phyloP scores from a whole-genome alignment of 1,140 invertebrate genomes.

The Formica selysi region DNA sequence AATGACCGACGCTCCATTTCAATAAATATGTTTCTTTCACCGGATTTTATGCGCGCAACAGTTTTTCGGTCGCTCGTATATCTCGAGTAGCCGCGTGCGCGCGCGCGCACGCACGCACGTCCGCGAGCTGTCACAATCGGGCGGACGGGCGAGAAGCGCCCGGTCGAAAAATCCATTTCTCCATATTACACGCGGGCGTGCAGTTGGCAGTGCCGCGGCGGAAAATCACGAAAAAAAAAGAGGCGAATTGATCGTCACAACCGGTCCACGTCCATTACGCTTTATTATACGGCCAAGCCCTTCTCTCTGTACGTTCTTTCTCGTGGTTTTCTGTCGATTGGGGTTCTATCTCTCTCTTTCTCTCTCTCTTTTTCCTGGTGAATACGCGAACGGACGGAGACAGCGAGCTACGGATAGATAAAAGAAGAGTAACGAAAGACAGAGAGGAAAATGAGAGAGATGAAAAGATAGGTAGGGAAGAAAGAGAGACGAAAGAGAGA shows the following conservation, averaged over 20 bases:
- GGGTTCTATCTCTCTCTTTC: slow-evolving; percentile 30
- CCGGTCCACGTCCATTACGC: slow-evolving; percentile 79
- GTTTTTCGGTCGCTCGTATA: slow-evolving; percentile 7
- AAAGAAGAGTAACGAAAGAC: slow-evolving; percentile 56
- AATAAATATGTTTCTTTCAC: slow-evolving; percentile 42
- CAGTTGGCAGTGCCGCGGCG: slow-evolving; percentile 45
- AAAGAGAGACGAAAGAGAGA: slow-evolving; percentile 51
- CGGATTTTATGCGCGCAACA: slow-evolving; percentile 38
- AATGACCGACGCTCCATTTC: slow-evolving; percentile 24
- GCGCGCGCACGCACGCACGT: neutral
- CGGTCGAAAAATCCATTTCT: slow-evolving; percentile 62
- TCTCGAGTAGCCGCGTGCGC: neutral
- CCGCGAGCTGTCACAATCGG: slow-evolving; percentile 1
- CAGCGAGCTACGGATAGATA: slow-evolving; percentile 5
- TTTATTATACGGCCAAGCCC: slow-evolving; percentile 81
- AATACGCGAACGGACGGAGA: slow-evolving; percentile 27
- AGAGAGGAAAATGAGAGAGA: neutral
- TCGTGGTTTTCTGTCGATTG: slow-evolving; percentile 72
- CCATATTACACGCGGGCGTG: slow-evolving; percentile 62
- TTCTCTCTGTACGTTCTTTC: slow-evolving; percentile 63
- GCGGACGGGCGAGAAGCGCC: neutral
- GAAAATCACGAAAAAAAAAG: slow-evolving; percentile 76
- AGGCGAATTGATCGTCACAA: slow-evolving; percentile 79
- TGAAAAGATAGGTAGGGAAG: slow-evolving; percentile 22
- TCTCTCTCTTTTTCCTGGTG: neutral